phyloP scores from a whole-genome alignment of 1,140 invertebrate genomes.

The Diabrotica undecimpunctata region DNA sequence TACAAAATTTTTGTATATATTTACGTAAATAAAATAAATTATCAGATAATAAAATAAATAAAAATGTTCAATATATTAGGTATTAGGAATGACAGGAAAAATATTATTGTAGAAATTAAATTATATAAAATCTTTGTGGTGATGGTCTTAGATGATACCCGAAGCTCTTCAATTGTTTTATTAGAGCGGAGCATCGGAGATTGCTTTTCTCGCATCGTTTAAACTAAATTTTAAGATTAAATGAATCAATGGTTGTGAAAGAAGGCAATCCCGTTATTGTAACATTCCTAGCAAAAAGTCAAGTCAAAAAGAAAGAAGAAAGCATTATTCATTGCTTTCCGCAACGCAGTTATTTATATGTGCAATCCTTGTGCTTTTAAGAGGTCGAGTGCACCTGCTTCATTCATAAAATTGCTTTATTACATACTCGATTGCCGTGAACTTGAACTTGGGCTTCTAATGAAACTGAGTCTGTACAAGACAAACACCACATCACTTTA shows the following conservation, averaged over 20 bases:
- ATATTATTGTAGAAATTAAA: too few species aligned
- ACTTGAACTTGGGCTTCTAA: slow-evolving; percentile 48
- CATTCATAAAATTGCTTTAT: slow-evolving; percentile 43
- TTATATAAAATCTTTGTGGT: too few species aligned
- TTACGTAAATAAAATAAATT: not conserved
- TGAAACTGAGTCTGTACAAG: slow-evolving; percentile 42
- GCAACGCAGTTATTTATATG: slow-evolving; percentile 18
- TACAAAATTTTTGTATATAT: not conserved
- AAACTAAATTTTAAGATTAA: not conserved
- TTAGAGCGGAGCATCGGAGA: slow-evolving; percentile 26
- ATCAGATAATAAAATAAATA: not conserved
- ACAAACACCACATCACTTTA: slow-evolving; percentile 3
- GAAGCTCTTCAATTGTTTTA: slow-evolving; percentile 19
- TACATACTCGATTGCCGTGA: slow-evolving; percentile 44
- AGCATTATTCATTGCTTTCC: not conserved
- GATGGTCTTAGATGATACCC: slow-evolving; percentile 21
- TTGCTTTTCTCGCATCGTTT: slow-evolving; percentile 21
- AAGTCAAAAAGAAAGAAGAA: slow-evolving; percentile 22
- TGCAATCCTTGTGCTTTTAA: slow-evolving; percentile 26
- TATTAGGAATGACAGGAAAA: not conserved
- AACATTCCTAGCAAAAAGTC: slow-evolving; percentile 32
- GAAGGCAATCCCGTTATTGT: slow-evolving; percentile 29
- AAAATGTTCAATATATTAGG: too few species aligned
- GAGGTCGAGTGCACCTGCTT: slow-evolving; percentile 31
- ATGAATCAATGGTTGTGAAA: slow-evolving; percentile 27